Percentiles rank a stretch among this genome's conserved stretches.
Evolutionary conservation across 1,140 invertebrate genomes (phyloP).

Genomic region (Zaprionus africanus): DNA sequence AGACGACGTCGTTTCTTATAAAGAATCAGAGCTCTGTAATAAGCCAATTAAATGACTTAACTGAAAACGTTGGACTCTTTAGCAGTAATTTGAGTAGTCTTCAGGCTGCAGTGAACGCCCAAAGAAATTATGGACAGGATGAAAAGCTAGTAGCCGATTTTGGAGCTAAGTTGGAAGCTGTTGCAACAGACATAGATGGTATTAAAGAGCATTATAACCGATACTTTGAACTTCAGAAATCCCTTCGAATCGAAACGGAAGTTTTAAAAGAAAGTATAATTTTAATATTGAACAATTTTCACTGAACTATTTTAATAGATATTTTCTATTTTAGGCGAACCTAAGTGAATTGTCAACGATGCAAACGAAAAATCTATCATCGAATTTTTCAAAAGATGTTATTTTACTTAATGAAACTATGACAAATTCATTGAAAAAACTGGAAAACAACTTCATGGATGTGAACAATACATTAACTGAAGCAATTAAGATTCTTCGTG

Average conservation of each 20-base stretch:
- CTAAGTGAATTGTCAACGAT: slow-evolving; percentile 54
- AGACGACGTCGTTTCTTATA: slow-evolving; percentile 86
- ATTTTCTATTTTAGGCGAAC: slow-evolving; percentile 48
- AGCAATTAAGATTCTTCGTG: slow-evolving; percentile 67
- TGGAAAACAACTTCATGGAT: slow-evolving; percentile 56
- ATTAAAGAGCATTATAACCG: slow-evolving; percentile 76
- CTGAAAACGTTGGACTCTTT: slow-evolving; percentile 56
- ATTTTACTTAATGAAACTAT: slow-evolving; percentile 51
- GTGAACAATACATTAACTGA: slow-evolving; percentile 74
- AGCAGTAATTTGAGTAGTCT: slow-evolving; percentile 64
- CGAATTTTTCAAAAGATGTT: slow-evolving; percentile 65
- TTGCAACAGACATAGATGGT: slow-evolving; percentile 71
- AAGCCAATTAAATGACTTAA: slow-evolving; percentile 65
- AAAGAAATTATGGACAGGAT: slow-evolving; percentile 73
- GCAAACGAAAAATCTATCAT: slow-evolving; percentile 37
- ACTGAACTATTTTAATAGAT: background rate
- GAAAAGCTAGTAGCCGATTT: slow-evolving; percentile 80
- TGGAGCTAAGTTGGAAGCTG: slow-evolving; percentile 79
- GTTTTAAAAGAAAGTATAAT: slow-evolving; percentile 48
- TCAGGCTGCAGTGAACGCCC: slow-evolving; percentile 52
- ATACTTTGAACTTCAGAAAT: slow-evolving; percentile 65
- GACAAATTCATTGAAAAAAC: slow-evolving; percentile 40
- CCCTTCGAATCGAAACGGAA: slow-evolving; percentile 58
- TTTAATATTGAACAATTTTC: background rate
- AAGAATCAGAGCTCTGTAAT: slow-evolving; percentile 86